phyloP scores from a whole-genome alignment of 2,113 vertebrate species.

The Lepidothrix coronata region DNA sequence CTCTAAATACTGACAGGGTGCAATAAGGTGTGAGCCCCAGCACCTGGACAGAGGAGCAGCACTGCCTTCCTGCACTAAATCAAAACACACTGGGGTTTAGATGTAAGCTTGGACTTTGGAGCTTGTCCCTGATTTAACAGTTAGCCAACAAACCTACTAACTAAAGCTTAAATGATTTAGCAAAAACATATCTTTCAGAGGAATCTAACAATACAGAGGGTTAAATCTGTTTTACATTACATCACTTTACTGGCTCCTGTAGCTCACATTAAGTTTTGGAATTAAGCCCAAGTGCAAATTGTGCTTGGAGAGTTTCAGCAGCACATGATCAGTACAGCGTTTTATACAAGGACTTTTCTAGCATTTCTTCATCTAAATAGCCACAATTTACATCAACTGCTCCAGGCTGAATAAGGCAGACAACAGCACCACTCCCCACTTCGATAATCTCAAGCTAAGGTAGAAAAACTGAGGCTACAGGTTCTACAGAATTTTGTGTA shows the following conservation, averaged over 20 bases:
- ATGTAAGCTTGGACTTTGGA: not conserved
- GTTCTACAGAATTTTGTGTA: not conserved
- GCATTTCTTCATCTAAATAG: conserved; percentile 4
- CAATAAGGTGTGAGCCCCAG: not conserved
- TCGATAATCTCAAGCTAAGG: not conserved
- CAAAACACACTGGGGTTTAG: not conserved
- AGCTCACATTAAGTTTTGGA: conserved; percentile 56
- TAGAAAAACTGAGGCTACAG: not conserved
- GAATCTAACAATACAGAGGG: not conserved
- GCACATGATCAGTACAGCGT: not conserved
- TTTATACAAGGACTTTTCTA: conserved; percentile 40
- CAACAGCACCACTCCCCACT: not conserved
- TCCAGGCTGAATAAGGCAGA: not conserved
- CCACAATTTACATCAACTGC: not conserved
- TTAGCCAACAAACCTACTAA: not conserved
- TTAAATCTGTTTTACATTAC: conserved; percentile 53
- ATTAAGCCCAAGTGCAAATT: conserved; percentile 55
- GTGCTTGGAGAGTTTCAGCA: conserved; percentile 53
- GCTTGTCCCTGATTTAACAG: not conserved
- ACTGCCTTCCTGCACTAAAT: not conserved
- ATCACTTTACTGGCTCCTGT: conserved; percentile 48
- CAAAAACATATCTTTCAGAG: not conserved
- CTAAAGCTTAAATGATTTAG: not conserved
- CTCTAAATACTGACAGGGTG: not conserved
- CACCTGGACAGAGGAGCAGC: not conserved